These are phyloP conservation scores for Anguilla megastoma DNA, from an alignment of 2,797 vertebrate species.

Conservation along the genomic window DNA sequence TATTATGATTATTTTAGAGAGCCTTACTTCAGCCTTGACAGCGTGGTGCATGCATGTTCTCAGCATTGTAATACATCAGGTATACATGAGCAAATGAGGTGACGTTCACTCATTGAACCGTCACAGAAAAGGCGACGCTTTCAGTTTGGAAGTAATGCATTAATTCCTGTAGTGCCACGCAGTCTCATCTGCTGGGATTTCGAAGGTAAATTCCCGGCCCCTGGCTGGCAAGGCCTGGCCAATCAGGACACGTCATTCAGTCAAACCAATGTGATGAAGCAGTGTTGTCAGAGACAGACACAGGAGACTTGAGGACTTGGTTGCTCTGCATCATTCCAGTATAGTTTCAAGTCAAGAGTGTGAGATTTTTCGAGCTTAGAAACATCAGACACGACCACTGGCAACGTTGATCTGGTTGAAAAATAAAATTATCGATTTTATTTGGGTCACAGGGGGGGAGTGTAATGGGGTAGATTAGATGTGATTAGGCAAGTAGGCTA, in stretches of 20 bases:
- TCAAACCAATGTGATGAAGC: conserved; percentile 77
- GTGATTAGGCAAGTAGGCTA: background rate
- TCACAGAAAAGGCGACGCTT: background rate
- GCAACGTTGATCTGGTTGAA: background rate
- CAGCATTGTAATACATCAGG: background rate
- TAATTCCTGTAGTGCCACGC: background rate
- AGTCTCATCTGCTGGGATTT: background rate
- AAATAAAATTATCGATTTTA: background rate
- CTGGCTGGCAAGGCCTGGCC: conserved; percentile 50
- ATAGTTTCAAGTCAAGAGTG: background rate
- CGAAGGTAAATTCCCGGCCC: background rate
- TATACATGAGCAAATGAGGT: background rate
- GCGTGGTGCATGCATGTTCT: background rate
- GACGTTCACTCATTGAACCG: background rate
- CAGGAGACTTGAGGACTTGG: conserved; percentile 64
- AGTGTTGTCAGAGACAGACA: conserved; percentile 77
- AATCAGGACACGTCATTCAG: conserved; percentile 67
- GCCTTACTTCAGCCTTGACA: background rate
- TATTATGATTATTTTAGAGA: background rate
- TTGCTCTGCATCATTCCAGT: background rate
- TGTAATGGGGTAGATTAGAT: background rate
- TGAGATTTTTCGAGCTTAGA: background rate
- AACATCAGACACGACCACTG: background rate
- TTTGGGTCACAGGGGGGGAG: background rate
- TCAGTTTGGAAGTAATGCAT: background rate